Conservation (phyloP, 1,140 invertebrate species). For the Zophobas morio region DNA sequence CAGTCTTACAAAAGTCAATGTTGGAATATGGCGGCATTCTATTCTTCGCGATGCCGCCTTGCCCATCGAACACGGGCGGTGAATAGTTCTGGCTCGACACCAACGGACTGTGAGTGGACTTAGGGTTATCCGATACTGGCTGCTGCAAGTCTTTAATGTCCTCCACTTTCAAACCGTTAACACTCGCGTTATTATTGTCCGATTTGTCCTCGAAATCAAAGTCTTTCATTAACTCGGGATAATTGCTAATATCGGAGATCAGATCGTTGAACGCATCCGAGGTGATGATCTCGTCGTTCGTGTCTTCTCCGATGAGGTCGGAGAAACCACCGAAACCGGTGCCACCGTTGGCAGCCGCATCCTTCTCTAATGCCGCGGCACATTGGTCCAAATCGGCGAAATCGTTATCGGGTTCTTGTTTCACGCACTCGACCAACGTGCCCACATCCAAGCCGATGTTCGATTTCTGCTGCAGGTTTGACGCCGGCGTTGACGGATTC, state of each 20-base stretch:
- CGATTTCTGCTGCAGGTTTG: constrained; percentile 59
- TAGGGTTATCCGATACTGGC: constrained; percentile 51
- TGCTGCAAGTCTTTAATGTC: constrained; percentile 65
- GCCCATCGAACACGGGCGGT: constrained; percentile 67
- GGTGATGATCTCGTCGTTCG: constrained; percentile 83
- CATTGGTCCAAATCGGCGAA: constrained; percentile 87
- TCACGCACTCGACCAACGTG: constrained; percentile 85
- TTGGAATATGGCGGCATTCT: constrained; percentile 67
- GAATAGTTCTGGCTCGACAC: constrained; percentile 69
- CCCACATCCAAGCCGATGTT: constrained; percentile 69
- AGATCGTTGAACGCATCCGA: constrained; percentile 90
- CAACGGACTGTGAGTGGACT: constrained; percentile 58
- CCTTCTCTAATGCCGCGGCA: constrained; percentile 85
- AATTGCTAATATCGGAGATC: constrained; percentile 88
- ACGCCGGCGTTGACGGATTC: constrained; percentile 60
- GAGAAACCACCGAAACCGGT: constrained; percentile 85
- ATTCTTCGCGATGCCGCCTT: constrained; percentile 63
- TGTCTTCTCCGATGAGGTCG: constrained; percentile 86
- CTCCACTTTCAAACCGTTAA: constrained; percentile 72
- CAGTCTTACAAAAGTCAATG: constrained; percentile 74
- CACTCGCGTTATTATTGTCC: constrained; percentile 50
- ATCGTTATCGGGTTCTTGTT: constrained; percentile 83
- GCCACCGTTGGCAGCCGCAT: constrained; percentile 78
- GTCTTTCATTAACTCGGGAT: constrained; percentile 87
- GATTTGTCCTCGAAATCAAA: constrained; percentile 80